Conservation (phyloP, 1,140 invertebrate species). For the Hycleus cichorii region DNA sequence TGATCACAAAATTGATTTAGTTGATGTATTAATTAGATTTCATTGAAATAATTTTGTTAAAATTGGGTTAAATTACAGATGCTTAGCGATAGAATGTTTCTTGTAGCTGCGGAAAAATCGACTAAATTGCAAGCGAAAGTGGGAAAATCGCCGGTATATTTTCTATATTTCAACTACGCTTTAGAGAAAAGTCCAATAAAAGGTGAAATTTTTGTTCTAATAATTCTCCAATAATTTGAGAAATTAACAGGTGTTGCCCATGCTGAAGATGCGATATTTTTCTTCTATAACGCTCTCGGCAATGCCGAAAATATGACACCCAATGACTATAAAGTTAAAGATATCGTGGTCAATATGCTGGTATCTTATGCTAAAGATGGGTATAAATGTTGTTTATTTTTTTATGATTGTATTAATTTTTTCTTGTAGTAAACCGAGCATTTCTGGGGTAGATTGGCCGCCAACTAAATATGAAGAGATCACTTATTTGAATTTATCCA, state of each 20-base stretch:
- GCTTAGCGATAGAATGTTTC: conserved; percentile 51
- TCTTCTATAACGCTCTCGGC: background rate
- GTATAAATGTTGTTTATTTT: no score
- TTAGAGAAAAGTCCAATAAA: no score
- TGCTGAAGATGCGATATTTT: background rate
- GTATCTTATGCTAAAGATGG: conserved; percentile 12
- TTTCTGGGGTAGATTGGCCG: conserved; percentile 3
- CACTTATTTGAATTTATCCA: background rate
- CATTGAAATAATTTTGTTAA: background rate
- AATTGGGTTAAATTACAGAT: conserved; percentile 35
- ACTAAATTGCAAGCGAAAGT: conserved; percentile 46
- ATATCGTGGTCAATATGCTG: background rate
- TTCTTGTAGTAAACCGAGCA: conserved; percentile 1
- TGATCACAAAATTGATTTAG: no score
- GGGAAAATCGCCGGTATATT: conserved; percentile 49
- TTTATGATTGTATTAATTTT: no score
- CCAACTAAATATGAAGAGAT: background rate
- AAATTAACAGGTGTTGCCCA: conserved; percentile 4
- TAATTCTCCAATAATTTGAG: background rate
- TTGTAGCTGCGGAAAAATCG: conserved; percentile 45
- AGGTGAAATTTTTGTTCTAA: background rate
- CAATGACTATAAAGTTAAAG: conserved; percentile 2
- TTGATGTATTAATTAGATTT: background rate
- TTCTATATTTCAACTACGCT: conserved; percentile 48
- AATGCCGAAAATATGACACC: background rate